These are phyloP conservation scores for Xyrauchen texanus DNA, from an alignment of 2,113 vertebrate species.

Conservation along the genomic window DNA sequence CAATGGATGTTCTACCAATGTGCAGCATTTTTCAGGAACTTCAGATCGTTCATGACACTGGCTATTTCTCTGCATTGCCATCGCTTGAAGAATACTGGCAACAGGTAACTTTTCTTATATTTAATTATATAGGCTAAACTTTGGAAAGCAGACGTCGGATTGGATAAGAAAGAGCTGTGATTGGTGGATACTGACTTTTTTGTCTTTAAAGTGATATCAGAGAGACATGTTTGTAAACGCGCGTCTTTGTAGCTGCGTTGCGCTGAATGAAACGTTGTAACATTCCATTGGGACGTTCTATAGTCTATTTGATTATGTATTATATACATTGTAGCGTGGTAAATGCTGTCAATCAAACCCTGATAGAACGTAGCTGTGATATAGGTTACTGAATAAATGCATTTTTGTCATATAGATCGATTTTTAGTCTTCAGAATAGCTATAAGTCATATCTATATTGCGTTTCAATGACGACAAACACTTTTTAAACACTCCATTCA, in stretches of 20 bases:
- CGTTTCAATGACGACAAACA: too few species aligned
- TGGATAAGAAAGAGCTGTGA: neutral
- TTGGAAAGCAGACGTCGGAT: neutral
- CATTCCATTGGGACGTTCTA: neutral
- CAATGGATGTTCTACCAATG: conserved; percentile 99
- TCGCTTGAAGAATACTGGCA: conserved; percentile 99
- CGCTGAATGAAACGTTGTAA: conserved; percentile 2
- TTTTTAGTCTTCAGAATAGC: too few species aligned
- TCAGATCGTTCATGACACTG: conserved; percentile 99
- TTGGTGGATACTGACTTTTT: neutral
- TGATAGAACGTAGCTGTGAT: too few species aligned
- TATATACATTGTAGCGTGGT: neutral
- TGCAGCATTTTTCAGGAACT: conserved; percentile 99
- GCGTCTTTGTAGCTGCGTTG: neutral
- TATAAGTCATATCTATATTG: too few species aligned
- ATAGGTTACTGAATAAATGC: too few species aligned
- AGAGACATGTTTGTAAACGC: neutral
- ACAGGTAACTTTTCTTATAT: conserved; percentile 83
- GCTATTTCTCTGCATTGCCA: conserved; percentile 97
- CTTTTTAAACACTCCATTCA: too few species aligned
- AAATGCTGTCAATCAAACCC: neutral
- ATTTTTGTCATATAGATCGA: too few species aligned
- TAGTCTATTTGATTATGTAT: neutral
- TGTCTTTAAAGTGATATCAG: neutral
- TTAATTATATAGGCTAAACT: neutral